Conservation (phyloP, 2,113 vertebrate species). For the Dromas ardeola region DNA sequence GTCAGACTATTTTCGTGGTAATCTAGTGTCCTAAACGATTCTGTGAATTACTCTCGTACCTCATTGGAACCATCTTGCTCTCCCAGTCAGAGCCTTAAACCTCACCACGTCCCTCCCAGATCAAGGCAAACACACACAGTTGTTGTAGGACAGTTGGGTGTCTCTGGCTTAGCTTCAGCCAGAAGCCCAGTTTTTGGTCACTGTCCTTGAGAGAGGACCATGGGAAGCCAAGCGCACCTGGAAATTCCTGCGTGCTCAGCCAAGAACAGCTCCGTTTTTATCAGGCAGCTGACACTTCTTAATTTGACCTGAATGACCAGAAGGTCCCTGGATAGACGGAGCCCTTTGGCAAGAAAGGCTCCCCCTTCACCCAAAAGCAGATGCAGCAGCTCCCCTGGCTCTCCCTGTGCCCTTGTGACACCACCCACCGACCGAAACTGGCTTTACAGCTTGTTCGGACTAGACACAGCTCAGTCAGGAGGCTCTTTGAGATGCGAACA, state of each 20-base stretch:
- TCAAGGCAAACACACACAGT: background rate
- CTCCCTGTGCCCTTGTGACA: background rate
- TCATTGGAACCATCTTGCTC: background rate
- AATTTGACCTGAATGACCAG: background rate
- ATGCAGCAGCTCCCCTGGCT: background rate
- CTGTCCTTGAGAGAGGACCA: background rate
- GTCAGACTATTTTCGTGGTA: background rate
- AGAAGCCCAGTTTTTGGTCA: background rate
- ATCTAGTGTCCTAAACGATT: background rate
- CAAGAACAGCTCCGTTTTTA: background rate
- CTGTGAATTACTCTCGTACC: no score
- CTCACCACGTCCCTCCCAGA: background rate
- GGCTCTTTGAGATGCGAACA: background rate
- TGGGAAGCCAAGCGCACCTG: background rate
- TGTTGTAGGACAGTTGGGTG: background rate
- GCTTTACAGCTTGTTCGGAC: background rate
- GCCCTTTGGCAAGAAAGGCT: background rate
- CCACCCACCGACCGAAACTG: background rate
- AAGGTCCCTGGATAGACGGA: background rate
- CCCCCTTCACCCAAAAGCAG: background rate
- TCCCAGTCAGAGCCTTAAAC: background rate
- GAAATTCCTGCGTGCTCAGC: background rate
- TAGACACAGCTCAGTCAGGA: background rate
- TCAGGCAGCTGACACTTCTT: background rate
- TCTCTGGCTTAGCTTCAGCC: background rate